A percentile compares a stretch with the other conserved stretches of the same genome.
phyloP scores from a whole-genome alignment of 2,113 vertebrate genomes.

The Nothocercus julius region DNA sequence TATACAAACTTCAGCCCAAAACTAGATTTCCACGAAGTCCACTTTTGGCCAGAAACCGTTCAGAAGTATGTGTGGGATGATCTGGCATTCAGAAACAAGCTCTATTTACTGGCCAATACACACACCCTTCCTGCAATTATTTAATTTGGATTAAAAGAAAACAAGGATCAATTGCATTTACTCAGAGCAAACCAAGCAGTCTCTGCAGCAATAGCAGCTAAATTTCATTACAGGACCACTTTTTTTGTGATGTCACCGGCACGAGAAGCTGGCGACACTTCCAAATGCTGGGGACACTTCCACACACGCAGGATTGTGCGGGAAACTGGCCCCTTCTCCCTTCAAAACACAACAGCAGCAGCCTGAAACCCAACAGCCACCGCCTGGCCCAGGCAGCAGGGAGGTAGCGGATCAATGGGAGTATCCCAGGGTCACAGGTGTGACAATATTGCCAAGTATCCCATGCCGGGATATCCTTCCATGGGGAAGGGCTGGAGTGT shows the following conservation, averaged over 20 bases:
- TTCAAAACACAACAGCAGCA: too few species aligned
- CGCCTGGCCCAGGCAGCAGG: too few species aligned
- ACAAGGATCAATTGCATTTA: background rate
- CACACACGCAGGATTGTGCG: too few species aligned
- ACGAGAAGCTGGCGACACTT: background rate
- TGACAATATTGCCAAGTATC: too few species aligned
- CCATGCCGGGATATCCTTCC: background rate
- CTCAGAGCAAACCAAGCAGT: background rate
- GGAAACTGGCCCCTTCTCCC: too few species aligned
- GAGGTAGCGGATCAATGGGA: too few species aligned
- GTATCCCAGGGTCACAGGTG: too few species aligned
- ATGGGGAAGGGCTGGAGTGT: rapidly evolving
- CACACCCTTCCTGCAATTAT: background rate
- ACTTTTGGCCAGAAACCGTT: background rate
- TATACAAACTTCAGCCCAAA: background rate
- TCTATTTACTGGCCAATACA: background rate
- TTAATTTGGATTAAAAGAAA: background rate
- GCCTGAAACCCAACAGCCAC: too few species aligned
- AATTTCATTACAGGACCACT: background rate
- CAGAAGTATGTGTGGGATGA: background rate
- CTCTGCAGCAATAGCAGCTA: background rate
- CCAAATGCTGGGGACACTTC: background rate
- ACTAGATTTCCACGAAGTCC: background rate
- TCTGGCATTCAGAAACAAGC: background rate
- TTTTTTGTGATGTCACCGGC: background rate